phyloP scores from a whole-genome alignment of 2,113 vertebrate genomes.

The Gavia stellata region DNA sequence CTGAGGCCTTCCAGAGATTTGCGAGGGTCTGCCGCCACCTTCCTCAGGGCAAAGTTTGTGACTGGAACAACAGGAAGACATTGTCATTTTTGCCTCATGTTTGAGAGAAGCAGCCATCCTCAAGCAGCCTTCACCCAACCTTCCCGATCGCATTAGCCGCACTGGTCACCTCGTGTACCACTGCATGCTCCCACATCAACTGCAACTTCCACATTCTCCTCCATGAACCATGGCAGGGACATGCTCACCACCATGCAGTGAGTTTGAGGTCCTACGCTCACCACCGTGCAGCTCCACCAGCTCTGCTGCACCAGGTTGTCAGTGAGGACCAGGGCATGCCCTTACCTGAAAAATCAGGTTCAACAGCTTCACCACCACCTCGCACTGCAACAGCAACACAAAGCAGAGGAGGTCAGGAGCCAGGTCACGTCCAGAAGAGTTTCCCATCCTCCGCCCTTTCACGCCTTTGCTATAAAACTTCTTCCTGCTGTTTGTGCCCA shows the following conservation, averaged over 20 bases:
- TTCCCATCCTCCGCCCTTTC: background rate
- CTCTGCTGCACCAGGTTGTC: background rate
- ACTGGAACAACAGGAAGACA: background rate
- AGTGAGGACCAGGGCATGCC: background rate
- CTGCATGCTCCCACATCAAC: accelerated
- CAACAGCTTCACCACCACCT: accelerated
- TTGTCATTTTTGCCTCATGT: background rate
- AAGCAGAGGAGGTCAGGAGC: background rate
- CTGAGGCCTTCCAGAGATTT: accelerated
- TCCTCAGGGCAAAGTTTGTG: background rate
- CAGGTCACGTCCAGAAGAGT: background rate
- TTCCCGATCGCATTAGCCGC: background rate
- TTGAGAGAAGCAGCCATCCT: background rate
- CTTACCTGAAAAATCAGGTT: accelerated
- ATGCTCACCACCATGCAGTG: background rate
- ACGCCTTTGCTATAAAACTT: background rate
- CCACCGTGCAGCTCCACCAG: background rate
- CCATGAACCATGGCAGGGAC: background rate
- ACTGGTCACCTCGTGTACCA: accelerated
- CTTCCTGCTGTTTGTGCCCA: background rate
- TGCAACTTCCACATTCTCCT: background rate
- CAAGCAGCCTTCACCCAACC: background rate
- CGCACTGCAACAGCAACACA: background rate
- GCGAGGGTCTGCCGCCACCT: accelerated
- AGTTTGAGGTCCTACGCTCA: accelerated